Percentiles rank a stretch among this genome's conserved stretches.
Evolutionary conservation across 2,113 vertebrate species (phyloP).

Genomic region (Spilogale gracilis): DNA sequence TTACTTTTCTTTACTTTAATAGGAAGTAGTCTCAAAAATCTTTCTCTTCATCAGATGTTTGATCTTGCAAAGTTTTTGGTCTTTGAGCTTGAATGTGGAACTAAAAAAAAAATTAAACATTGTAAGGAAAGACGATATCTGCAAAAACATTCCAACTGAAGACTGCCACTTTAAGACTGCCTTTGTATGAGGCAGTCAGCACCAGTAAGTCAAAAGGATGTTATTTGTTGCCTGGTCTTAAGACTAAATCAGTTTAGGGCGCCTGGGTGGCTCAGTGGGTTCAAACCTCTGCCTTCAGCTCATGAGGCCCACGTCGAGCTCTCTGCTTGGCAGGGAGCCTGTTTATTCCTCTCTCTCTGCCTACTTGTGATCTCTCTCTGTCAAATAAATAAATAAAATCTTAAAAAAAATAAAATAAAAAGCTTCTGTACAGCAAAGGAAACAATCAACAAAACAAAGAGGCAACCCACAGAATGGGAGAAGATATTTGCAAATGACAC

Average conservation of each 20-base stretch:
- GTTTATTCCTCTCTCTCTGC: too few species aligned
- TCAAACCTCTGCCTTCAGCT: too few species aligned
- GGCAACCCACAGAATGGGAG: too few species aligned
- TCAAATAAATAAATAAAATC: too few species aligned
- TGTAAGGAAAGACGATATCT: slow-evolving; percentile 38
- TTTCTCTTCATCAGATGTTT: slow-evolving; percentile 73
- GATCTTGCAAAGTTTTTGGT: slow-evolving; percentile 40
- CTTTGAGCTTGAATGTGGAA: slow-evolving; percentile 51
- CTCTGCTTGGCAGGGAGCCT: too few species aligned
- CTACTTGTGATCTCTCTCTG: too few species aligned
- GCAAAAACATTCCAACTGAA: slow-evolving; percentile 33
- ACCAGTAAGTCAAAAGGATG: not conserved
- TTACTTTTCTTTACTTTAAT: slow-evolving; percentile 77
- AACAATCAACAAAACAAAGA: too few species aligned
- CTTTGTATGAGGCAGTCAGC: not conserved
- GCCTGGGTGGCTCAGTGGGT: too few species aligned
- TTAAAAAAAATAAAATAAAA: too few species aligned
- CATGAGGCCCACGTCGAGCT: too few species aligned
- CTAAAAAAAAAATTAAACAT: slow-evolving; percentile 77
- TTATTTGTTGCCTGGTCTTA: not conserved
- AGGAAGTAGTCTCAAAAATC: not conserved
- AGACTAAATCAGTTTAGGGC: not conserved
- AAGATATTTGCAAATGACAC: too few species aligned
- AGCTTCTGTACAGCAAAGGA: too few species aligned
- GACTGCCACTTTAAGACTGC: not conserved